These are phyloP conservation scores for Hirudo medicinalis DNA, from an alignment of 1,140 invertebrate species.

Conservation along the genomic window DNA sequence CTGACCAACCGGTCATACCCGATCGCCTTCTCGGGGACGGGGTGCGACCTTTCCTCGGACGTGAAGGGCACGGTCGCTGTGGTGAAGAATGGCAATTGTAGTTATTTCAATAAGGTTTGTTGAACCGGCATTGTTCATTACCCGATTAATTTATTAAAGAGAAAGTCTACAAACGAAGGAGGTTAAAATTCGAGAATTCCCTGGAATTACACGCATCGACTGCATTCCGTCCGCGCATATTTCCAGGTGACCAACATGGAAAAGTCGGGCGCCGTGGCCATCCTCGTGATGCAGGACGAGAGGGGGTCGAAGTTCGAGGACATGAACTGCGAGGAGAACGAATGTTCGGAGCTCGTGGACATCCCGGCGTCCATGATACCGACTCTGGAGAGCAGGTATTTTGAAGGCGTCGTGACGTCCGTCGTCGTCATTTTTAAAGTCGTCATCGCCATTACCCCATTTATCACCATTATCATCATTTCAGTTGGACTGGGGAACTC, in stretches of 20 bases:
- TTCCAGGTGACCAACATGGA: slow-evolving; percentile 21
- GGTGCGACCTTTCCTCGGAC: slow-evolving; percentile 19
- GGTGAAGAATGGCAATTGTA: slow-evolving; percentile 24
- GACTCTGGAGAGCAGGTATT: neutral
- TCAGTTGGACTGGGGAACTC: too few species aligned
- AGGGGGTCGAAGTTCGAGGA: slow-evolving; percentile 20
- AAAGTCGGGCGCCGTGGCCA: slow-evolving; percentile 25
- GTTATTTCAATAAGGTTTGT: slow-evolving; percentile 27
- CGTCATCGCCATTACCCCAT: neutral
- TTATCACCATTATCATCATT: neutral
- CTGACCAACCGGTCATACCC: slow-evolving; percentile 25
- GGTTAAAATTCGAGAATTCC: too few species aligned
- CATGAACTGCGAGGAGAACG: slow-evolving; percentile 25
- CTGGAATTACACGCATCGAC: too few species aligned
- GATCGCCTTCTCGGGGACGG: slow-evolving; percentile 20
- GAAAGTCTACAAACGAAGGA: too few species aligned
- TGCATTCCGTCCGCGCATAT: slow-evolving; percentile 8
- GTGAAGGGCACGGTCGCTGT: slow-evolving; percentile 26
- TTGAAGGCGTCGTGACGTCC: too few species aligned
- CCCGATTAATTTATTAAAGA: too few species aligned
- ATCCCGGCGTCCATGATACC: slow-evolving; percentile 26
- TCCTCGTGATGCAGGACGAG: slow-evolving; percentile 22
- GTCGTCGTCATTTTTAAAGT: too few species aligned
- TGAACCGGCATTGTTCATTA: too few species aligned
- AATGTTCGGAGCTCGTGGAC: slow-evolving; percentile 24